A percentile compares a stretch with the other conserved stretches of the same genome.
Evolutionary conservation across 2,797 vertebrate genomes (phyloP).

Genomic region (Leptatherina wallacei): DNA sequence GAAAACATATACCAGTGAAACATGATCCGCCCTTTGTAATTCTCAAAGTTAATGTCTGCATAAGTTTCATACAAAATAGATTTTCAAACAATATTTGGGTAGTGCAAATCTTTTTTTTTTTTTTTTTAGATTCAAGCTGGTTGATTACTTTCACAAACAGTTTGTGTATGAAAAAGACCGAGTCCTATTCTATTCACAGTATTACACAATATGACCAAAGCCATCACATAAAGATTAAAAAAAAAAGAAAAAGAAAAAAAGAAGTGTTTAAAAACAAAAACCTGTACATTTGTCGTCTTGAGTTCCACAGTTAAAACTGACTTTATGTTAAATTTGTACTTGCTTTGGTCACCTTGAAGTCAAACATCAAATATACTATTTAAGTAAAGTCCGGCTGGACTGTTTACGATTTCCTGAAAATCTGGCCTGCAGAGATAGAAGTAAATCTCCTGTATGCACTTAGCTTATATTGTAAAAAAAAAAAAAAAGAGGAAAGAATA

Average conservation of each 20-base stretch:
- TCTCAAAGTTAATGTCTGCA: constrained; percentile 81
- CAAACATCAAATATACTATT: constrained; percentile 61
- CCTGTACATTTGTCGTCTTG: constrained; percentile 64
- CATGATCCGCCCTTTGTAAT: constrained; percentile 78
- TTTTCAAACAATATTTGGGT: constrained; percentile 83
- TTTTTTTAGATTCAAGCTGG: constrained; percentile 76
- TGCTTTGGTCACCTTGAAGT: constrained; percentile 79
- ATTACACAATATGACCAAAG: constrained; percentile 78
- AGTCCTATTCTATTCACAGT: constrained; percentile 81
- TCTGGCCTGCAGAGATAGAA: constrained; percentile 73
- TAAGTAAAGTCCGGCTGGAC: constrained; percentile 51
- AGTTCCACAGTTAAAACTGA: constrained; percentile 47
- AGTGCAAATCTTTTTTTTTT: constrained; percentile 78
- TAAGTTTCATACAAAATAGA: constrained; percentile 85
- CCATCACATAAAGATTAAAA: constrained; percentile 53
- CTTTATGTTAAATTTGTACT: constrained; percentile 47
- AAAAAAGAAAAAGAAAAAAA: constrained; percentile 27
- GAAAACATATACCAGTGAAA: constrained; percentile 80
- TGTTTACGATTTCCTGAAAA: constrained; percentile 63
- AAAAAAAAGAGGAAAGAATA: constrained; percentile 31
- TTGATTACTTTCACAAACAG: constrained; percentile 86
- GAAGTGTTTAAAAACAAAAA: constrained; percentile 38
- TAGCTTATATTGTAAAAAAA: constrained; percentile 72
- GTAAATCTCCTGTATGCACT: constrained; percentile 68
- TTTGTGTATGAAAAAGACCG: constrained; percentile 75